Evolutionary conservation across 2,797 vertebrate genomes (phyloP), one percentile per base, ranked within the genome.

Genomic region (Forpus xanthops): DNA sequence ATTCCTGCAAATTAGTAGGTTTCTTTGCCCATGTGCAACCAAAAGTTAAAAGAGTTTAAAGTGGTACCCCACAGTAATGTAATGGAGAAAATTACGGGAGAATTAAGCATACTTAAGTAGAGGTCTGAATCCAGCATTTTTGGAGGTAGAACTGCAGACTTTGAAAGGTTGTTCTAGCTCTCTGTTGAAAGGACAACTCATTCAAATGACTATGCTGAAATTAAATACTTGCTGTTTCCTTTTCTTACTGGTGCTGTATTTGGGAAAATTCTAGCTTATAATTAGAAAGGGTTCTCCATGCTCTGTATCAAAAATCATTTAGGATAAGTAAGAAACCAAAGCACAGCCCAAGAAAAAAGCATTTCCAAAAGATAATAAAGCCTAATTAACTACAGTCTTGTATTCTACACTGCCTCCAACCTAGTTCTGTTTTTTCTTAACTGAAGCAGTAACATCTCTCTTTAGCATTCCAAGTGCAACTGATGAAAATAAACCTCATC

Each of bases 11-110:
- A 42, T 41, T 15, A 31, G 25, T 35, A 19, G 4, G 18, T 30
- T 73, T 30, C 42, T 5, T 1, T 37, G 41, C 16, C 65, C 1
- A 0, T 8, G 31, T 42, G 49, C 44, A 64, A n/a, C 24, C 2
- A 1, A 44, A 60, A 28, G 15, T 19, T 8, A 19, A 20, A 19
- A 20, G 44, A 58, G 39, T 42, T 64, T 15, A 37, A 58, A 58
- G 67, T 1, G 77, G 37, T 19, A 56, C 44, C 56, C 44, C 49
- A 82, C 27, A 37, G 6, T 23, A 87, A 53, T 25, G 70, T 39
- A 28, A 41, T 4, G 5, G 28, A 42, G 25, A 47, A 49, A 77
- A 45, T 20, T 18, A 52, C 1, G 30, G 7, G 20, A 19, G 28
- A 80, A 81, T 44, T 35, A 75, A 55, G n/a, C 12, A 5, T 10